These are phyloP conservation scores for Spodoptera litura DNA, from an alignment of 1,140 invertebrate genomes.

Conservation along the genomic window DNA sequence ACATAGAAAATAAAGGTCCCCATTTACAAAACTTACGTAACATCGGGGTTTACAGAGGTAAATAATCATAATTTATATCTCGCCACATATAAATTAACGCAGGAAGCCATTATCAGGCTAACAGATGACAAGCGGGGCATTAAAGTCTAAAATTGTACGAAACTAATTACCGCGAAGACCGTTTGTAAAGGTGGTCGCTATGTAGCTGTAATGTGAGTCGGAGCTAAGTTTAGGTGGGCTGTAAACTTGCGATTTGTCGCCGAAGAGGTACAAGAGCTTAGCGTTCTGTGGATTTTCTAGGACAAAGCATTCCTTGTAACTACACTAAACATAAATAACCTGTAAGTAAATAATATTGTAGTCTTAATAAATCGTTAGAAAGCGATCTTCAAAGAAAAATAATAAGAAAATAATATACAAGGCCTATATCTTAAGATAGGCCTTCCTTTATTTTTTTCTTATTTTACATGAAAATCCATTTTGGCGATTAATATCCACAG, in stretches of 20 bases:
- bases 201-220: conserved; percentile 21
- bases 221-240: conserved; percentile 24
- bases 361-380: no score
- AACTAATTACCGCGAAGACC: conserved; percentile 61
- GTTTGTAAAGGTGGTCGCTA: conserved; percentile 47
- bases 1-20: conserved; percentile 37
- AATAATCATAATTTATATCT: conserved; percentile 50
- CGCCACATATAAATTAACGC: conserved; percentile 53
- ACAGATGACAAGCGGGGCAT: conserved; percentile 57
- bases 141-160: conserved; percentile 69
- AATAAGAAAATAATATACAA: no score
- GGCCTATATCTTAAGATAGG: no score
- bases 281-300: not conserved
- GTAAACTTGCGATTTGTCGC: conserved; percentile 34
- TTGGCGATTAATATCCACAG: no score
- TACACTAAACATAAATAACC: not conserved
- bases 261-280: not conserved
- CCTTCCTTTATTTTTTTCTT: no score
- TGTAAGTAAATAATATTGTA: no score
- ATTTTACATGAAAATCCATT: no score
- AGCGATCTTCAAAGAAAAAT: no score
- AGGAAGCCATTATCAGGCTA: conserved; percentile 60
- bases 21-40: conserved; percentile 37
- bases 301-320: not conserved
- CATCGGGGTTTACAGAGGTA: conserved; percentile 8